Conservation (phyloP, 2,888 invertebrate species). For the Agrypnus murinus region DNA sequence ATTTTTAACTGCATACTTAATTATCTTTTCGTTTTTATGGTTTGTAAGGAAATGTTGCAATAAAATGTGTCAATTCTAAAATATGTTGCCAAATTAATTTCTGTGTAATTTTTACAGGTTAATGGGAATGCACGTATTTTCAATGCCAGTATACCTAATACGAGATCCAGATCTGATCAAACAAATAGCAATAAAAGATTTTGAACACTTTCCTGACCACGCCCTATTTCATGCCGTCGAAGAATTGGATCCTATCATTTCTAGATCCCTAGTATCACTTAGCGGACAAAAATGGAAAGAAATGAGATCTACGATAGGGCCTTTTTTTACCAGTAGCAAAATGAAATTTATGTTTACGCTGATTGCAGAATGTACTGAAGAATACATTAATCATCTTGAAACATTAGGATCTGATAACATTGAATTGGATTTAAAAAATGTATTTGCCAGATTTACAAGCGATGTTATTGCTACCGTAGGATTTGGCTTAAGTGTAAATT, state of each 20-base stretch:
- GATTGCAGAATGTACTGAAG: conserved; percentile 58
- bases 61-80: too few relatives aligned
- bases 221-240: neutral
- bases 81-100: too few relatives aligned
- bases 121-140: conserved; percentile 40
- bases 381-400: conserved; percentile 55
- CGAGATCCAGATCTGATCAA: conserved; percentile 60
- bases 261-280: conserved; percentile 8
- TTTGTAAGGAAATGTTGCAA: too few relatives aligned
- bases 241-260: neutral
- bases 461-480: conserved; percentile 75
- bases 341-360: conserved; percentile 61
- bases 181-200: conserved; percentile 45
- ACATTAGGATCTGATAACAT: conserved; percentile 57
- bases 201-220: conserved; percentile 16
- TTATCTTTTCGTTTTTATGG: too few relatives aligned
- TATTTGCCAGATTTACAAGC: conserved; percentile 71
- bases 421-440: conserved; percentile 71
- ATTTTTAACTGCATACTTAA: too few relatives aligned
- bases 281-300: conserved; percentile 34
- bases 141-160: conserved; percentile 19
- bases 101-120: too few relatives aligned
- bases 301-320: conserved; percentile 37
- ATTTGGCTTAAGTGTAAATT: conserved; percentile 74
- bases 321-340: conserved; percentile 43